Evolutionary conservation across 2,797 vertebrate genomes (phyloP).

Genomic region (Sebastes vulpes): DNA sequence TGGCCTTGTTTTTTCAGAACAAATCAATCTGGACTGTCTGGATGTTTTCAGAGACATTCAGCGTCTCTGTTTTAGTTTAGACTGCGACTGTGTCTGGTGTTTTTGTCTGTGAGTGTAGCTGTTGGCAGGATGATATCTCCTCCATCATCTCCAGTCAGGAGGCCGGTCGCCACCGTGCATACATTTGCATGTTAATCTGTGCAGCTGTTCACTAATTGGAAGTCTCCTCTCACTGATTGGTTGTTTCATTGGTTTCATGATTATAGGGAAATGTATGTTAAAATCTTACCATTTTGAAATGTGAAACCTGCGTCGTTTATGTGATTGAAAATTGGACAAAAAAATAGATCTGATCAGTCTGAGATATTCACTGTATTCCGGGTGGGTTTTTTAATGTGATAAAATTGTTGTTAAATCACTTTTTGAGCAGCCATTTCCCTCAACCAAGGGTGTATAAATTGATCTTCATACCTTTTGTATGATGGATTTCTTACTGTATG

Average conservation of each 20-base stretch:
- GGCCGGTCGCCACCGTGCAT: neutral
- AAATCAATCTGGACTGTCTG: neutral
- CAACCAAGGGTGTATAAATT: neutral
- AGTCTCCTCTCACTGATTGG: constrained; percentile 36
- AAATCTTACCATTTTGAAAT: neutral
- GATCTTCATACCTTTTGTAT: neutral
- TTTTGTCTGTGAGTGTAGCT: neutral
- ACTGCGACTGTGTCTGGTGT: neutral
- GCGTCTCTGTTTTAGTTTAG: neutral
- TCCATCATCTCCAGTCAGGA: constrained; percentile 22
- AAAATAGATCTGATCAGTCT: neutral
- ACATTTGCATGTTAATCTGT: constrained; percentile 58
- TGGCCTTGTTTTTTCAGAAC: neutral
- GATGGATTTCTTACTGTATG: constrained; percentile 13
- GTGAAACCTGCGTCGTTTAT: neutral
- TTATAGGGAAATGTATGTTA: neutral
- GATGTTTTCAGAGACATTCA: neutral
- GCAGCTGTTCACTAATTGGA: constrained; percentile 66
- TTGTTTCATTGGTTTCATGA: constrained; percentile 10
- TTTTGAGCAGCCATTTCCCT: neutral
- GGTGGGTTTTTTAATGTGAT: neutral
- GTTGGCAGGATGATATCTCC: neutral
- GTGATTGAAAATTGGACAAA: neutral
- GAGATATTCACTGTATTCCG: neutral
- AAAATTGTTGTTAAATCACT: neutral